Base-by-base conservation (phyloP, 2,888 invertebrate species). In the Caenorhabditis panamensis region DNA sequence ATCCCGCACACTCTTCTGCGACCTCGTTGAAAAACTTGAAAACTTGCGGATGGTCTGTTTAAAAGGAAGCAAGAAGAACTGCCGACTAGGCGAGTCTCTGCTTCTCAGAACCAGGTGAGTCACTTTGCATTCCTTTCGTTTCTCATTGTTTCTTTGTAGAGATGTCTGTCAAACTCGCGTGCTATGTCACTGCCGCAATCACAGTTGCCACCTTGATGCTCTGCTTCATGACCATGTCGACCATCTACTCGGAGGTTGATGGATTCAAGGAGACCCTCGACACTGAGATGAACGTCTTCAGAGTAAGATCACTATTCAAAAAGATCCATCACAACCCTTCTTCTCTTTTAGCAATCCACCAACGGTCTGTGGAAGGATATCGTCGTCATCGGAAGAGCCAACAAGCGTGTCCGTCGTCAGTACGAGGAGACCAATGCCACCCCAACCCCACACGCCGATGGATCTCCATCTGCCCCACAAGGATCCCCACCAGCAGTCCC, bases 311-410 rank as follows among this genome's bases (percentile, higher is more conserved):
- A 6, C 4, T 16, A 49, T 11, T 16, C 9, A 2, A 8, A 9
- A n/a, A 28, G 54, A 54, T 6, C 18, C 13, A 16, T 49, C 6
- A 28, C 8, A 18, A 47, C 2, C 20, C 47, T 41, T 31, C 8
- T 31, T 18, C 11, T 51, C 51, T 76, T 86, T 26, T 56, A 88
- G 86, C 66, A 72, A 28, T 81, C 84, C 18, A 89, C 90, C 36
- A 88, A 90, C 62, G 89, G 88, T 72, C 77, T 90, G 73, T 90
- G 90, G 90, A 72, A 81, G 28, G 90, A 90, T 67, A 87, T 90
- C 82, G 84, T 90, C 62, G 72, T 72, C n/a, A 78, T 90, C 51
- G 84, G 85, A 54, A 81, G 76, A 58, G 54, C 44, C 44, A 64
- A 68, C 66, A 80, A 77, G 64, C 81, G 86, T 77, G 79, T 84